Percentiles rank a stretch among this genome's conserved stretches.
phyloP scores from a whole-genome alignment of 92 coral and sea anemone genomes.

The Palythoa grandis region DNA sequence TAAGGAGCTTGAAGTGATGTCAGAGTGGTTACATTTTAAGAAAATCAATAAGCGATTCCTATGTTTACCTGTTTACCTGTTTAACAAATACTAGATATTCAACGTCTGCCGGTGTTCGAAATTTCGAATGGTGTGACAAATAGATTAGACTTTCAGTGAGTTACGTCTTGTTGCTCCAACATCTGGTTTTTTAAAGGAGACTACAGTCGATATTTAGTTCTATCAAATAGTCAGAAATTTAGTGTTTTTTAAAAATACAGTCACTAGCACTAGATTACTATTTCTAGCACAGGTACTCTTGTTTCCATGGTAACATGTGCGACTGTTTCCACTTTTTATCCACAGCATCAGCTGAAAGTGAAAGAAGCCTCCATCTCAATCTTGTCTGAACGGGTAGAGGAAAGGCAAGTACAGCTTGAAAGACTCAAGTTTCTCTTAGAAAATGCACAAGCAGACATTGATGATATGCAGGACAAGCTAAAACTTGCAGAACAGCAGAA shows the following conservation, averaged over 20 bases:
- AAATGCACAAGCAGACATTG: slow-evolving; percentile 49
- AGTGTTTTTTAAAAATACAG: not conserved
- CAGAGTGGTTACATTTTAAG: too few species aligned
- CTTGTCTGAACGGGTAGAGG: slow-evolving; percentile 58
- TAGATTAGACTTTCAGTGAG: too few species aligned
- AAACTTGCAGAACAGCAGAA: slow-evolving; percentile 48
- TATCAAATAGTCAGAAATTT: not conserved
- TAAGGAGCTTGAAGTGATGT: too few species aligned
- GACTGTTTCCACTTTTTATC: not conserved
- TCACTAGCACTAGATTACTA: not conserved
- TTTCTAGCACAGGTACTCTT: not conserved
- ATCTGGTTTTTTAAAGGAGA: too few species aligned
- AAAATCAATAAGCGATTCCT: too few species aligned
- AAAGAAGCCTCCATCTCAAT: slow-evolving; percentile 62
- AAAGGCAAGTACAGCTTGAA: slow-evolving; percentile 58
- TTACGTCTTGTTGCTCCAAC: too few species aligned
- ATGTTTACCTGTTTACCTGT: too few species aligned
- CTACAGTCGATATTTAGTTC: too few species aligned
- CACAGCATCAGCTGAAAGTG: slow-evolving; percentile 53
- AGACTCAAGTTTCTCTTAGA: slow-evolving; percentile 49
- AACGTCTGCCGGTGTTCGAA: too few species aligned
- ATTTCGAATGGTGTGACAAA: too few species aligned
- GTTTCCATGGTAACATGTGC: not conserved
- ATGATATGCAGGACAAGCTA: slow-evolving; percentile 49
- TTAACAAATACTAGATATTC: too few species aligned